Base-by-base conservation (phyloP, 2,113 vertebrate genomes). In the Tragelaphus strepsiceros region DNA sequence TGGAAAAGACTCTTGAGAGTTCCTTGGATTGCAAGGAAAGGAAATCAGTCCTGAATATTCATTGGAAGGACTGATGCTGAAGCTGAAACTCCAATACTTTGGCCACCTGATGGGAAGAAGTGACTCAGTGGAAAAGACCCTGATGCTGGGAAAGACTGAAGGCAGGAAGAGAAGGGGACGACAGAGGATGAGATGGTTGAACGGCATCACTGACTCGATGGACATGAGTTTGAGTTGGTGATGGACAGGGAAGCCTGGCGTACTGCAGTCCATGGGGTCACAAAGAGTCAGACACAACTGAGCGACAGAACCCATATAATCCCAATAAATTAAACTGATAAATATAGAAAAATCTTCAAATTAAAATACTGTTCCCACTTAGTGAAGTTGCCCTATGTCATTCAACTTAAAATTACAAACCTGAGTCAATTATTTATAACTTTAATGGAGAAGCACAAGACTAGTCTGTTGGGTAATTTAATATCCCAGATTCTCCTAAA, bases 321-420 rank as follows among this genome's bases (percentile, higher is more conserved):
- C 64, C 35, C 51, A 14, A 51, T 1, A 53, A 71, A 19, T 61
- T 83, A 35, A 28, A 87, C 3, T 21, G 24, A 46, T n/a, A 24
- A 17, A 59, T 5, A 14, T 6, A 54, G 43, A 30, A 59, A 58
- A 53, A 6, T 1, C 53, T 39, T 78, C 16, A 43, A 13, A 49
- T 21, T 8, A 59, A 32, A 51, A 9, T 6, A 9, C 16, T 28
- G 26, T 54, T 28, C 30, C 32, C 8, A 28, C 49, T n/a, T 13
- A 22, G 39, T 1, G 0, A 83, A 51, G 35, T 32, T 6, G 0
- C 10, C 5, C 22, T 64, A 1, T 1, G 30, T 35, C 12, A 2
- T 30, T 84, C 32, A 7, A 30, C 24, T 74, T 43, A 39, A 89
- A 92, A 51, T 28, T 11, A 67, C 26, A 53, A 61, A n/a, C 11